Conservation (phyloP, 2,797 vertebrate genomes). For the Anas bernieri region DNA sequence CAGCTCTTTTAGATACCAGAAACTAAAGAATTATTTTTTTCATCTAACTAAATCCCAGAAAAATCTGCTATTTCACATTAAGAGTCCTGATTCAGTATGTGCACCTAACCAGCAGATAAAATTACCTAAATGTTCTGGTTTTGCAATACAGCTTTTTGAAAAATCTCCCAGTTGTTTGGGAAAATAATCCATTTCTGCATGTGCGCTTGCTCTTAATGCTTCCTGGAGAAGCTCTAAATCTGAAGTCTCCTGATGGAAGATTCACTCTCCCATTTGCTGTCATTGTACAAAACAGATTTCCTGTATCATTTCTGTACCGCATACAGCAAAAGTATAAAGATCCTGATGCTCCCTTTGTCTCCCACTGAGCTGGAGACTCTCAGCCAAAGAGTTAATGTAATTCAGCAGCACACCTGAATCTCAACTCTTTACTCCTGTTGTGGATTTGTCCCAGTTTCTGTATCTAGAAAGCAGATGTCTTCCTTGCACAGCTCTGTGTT, state of each 20-base stretch:
- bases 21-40: not conserved
- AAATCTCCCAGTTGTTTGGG: not conserved
- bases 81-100: not conserved
- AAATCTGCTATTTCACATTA: constrained; percentile 7
- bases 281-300: constrained; percentile 17
- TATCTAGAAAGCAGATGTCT: constrained; percentile 28
- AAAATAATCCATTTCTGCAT: constrained; percentile 6
- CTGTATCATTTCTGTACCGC: not conserved
- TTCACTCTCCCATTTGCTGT: not conserved
- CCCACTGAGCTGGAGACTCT: not conserved
- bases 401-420: constrained; percentile 42
- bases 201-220: not conserved
- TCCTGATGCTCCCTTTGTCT: not conserved
- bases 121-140: not conserved
- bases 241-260: not conserved
- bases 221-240: not conserved
- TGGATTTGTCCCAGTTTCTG: constrained; percentile 33
- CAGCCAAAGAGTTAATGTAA: not conserved
- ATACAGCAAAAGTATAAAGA: not conserved
- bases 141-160: not conserved
- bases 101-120: not conserved
- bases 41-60: not conserved
- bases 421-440: constrained; percentile 15
- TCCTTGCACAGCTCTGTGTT: constrained; percentile 17
- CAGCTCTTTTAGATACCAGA: not conserved